Conservation (phyloP, 2,888 invertebrate genomes). For the Synanthedon vespiformis region DNA sequence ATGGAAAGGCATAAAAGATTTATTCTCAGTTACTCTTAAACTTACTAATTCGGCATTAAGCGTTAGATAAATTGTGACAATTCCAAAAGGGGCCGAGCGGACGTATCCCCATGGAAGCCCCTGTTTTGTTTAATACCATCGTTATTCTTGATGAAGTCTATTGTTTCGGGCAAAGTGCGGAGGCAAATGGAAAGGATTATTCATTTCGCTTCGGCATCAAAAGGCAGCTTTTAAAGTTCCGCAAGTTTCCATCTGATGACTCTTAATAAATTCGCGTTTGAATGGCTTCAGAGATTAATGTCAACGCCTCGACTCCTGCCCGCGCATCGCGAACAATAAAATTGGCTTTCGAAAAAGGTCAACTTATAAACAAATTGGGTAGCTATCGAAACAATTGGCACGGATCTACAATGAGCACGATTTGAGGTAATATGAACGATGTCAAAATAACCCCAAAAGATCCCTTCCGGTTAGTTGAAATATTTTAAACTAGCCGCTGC, state of each 20-base stretch:
- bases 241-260: slow-evolving; percentile 36
- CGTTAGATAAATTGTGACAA: slow-evolving; percentile 34
- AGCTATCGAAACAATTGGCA: too few species aligned
- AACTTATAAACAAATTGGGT: background rate
- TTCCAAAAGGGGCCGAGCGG: slow-evolving; percentile 19
- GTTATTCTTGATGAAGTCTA: slow-evolving; percentile 60
- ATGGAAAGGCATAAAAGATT: slow-evolving; percentile 21
- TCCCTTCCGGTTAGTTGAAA: too few species aligned
- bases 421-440: too few species aligned
- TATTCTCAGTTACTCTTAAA: slow-evolving; percentile 29
- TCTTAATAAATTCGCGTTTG: slow-evolving; percentile 35
- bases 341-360: too few species aligned
- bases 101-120: slow-evolving; percentile 35
- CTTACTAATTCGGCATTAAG: slow-evolving; percentile 38
- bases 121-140: slow-evolving; percentile 60
- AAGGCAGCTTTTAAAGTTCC: slow-evolving; percentile 41
- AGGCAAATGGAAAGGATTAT: slow-evolving; percentile 56
- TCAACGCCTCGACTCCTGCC: background rate
- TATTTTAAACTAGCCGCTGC: too few species aligned
- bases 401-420: too few species aligned
- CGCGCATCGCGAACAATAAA: background rate
- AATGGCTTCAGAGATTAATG: slow-evolving; percentile 13
- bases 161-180: slow-evolving; percentile 47
- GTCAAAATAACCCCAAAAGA: too few species aligned
- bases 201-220: slow-evolving; percentile 45